phyloP scores from a whole-genome alignment of 2,888 invertebrate species.

The Drosophila rellima region DNA sequence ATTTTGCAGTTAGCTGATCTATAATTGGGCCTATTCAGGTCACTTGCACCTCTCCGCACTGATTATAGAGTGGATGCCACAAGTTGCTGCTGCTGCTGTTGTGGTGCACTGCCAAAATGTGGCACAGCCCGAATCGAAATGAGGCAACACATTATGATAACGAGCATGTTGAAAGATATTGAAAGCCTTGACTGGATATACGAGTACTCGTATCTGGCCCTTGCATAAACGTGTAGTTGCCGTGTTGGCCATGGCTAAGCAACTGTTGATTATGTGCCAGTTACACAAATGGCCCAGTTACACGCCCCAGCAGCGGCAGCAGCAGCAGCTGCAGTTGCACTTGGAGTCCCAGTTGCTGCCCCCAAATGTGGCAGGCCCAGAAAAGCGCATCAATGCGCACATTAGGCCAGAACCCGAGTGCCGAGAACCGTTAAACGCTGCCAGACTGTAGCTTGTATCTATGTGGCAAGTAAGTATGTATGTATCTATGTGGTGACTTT shows the following conservation, averaged over 20 bases:
- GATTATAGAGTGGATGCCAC: conserved; percentile 55
- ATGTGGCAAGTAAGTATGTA: conserved; percentile 38
- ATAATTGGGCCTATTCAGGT: conserved; percentile 61
- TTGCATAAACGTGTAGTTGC: conserved; percentile 29
- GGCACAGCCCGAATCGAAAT: conserved; percentile 48
- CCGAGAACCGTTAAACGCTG: conserved; percentile 69
- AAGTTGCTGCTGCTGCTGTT: conserved; percentile 15
- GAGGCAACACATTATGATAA: conserved; percentile 75
- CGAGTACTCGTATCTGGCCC: conserved; percentile 36
- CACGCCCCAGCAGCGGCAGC: conserved; percentile 53
- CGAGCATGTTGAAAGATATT: conserved; percentile 65
- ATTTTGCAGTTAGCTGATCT: conserved; percentile 30
- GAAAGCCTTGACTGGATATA: conserved; percentile 29
- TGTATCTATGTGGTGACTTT: conserved; percentile 56
- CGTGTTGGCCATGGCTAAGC: conserved; percentile 60
- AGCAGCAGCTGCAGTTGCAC: conserved; percentile 23
- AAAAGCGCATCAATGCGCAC: conserved; percentile 75
- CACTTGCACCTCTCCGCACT: conserved; percentile 65
- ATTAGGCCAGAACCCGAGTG: conserved; percentile 57
- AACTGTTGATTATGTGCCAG: conserved; percentile 79
- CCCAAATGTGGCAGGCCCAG: conserved; percentile 40
- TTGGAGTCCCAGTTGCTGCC: conserved; percentile 35
- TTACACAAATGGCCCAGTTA: conserved; percentile 78
- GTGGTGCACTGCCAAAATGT: conserved; percentile 31
- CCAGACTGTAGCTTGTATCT: conserved; percentile 35